Evolutionary conservation across 2,113 vertebrate species (phyloP).

Genomic region (Hylia prasina): DNA sequence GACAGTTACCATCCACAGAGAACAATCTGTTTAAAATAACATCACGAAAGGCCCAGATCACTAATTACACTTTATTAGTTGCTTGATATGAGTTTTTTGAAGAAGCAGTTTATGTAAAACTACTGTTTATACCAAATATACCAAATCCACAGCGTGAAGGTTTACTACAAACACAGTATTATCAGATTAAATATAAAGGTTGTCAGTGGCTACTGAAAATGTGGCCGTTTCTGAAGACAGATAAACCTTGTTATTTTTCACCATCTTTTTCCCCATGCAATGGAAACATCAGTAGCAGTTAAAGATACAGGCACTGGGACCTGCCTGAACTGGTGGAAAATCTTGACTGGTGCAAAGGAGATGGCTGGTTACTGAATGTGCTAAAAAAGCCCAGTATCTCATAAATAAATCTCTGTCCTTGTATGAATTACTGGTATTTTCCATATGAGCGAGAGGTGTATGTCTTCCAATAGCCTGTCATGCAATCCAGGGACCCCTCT

Average conservation of each 20-base stretch:
- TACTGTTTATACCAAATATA: neutral
- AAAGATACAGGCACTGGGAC: neutral
- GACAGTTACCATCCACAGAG: neutral
- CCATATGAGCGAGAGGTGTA: accelerated
- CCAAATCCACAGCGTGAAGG: neutral
- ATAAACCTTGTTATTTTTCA: neutral
- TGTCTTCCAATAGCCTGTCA: accelerated
- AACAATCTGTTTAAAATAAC: neutral
- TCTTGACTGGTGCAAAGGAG: neutral
- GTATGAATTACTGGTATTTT: neutral
- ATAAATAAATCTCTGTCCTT: neutral
- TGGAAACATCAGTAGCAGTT: neutral
- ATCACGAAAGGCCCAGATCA: neutral
- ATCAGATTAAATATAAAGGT: neutral
- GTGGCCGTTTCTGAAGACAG: neutral
- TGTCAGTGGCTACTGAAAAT: neutral
- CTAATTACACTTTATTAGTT: neutral
- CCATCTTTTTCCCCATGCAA: neutral
- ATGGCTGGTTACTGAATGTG: neutral
- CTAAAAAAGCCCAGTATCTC: neutral
- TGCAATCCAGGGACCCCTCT: neutral
- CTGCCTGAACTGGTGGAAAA: neutral
- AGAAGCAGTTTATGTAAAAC: neutral
- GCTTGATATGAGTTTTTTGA: neutral
- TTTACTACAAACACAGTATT: neutral